phyloP scores from a whole-genome alignment of 2,888 invertebrate species.

The Leucophora obtusa region DNA sequence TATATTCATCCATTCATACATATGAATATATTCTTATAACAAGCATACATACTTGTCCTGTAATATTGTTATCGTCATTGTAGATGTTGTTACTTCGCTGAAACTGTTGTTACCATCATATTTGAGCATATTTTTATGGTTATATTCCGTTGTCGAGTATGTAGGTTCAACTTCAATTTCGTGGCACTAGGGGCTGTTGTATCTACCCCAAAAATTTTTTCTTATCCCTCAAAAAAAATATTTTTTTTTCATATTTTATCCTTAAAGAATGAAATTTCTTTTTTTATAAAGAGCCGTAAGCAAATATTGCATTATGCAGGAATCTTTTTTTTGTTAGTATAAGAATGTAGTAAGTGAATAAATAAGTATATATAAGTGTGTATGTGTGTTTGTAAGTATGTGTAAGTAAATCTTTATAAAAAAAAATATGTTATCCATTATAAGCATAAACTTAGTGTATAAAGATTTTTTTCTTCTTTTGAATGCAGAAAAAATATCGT shows the following conservation, averaged over 20 bases:
- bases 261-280: constrained; percentile 58
- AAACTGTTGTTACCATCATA: constrained; percentile 16
- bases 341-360: constrained; percentile 53
- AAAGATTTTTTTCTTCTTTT: constrained; percentile 50
- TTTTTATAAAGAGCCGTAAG: constrained; percentile 62
- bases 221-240: constrained; percentile 41
- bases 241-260: constrained; percentile 49
- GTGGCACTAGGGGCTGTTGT: constrained; percentile 24
- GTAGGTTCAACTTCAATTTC: neutral
- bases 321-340: constrained; percentile 39
- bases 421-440: constrained; percentile 64
- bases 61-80: neutral
- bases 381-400: constrained; percentile 36
- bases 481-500: constrained; percentile 1
- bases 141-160: neutral
- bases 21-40: constrained; percentile 13
- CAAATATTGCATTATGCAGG: constrained; percentile 67
- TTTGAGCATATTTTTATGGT: constrained; percentile 29
- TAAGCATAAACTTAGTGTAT: constrained; percentile 62
- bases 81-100: constrained; percentile 4
- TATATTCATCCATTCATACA: neutral
- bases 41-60: constrained; percentile 9
- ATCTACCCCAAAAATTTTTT: constrained; percentile 28
- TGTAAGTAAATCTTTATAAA: constrained; percentile 41
- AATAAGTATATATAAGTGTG: constrained; percentile 38